These are phyloP conservation scores for Dryomyza anilis DNA, from an alignment of 2,888 invertebrate genomes.

Conservation along the genomic window DNA sequence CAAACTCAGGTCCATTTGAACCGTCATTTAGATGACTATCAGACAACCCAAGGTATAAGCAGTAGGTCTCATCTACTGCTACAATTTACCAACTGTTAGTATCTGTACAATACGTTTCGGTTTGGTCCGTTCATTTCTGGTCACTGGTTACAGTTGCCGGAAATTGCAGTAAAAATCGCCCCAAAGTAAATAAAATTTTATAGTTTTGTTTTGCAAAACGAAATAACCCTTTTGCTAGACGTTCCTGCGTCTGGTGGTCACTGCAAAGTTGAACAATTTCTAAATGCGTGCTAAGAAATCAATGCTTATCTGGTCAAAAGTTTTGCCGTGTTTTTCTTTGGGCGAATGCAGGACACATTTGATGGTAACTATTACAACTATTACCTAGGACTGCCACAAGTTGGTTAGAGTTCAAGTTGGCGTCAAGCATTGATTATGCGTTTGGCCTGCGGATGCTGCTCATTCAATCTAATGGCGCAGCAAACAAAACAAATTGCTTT, in stretches of 20 bases:
- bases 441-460: background rate
- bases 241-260: background rate
- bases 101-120: no score
- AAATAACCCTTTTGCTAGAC: background rate
- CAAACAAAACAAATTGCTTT: no score
- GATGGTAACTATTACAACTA: no score
- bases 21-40: constrained; percentile 22
- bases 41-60: background rate
- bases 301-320: constrained; percentile 34
- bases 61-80: no score
- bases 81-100: no score
- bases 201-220: constrained; percentile 41
- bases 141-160: constrained; percentile 22
- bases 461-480: background rate
- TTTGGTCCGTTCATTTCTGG: background rate
- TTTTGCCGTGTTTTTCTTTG: no score
- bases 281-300: constrained; percentile 25
- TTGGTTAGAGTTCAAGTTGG: background rate
- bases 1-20: background rate
- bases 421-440: background rate
- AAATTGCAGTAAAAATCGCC: constrained; percentile 26
- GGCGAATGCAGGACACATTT: no score
- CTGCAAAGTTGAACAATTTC: no score
- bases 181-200: constrained; percentile 48
- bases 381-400: no score